phyloP scores from a whole-genome alignment of 2,888 invertebrate species.

The Icerya purchasi region DNA sequence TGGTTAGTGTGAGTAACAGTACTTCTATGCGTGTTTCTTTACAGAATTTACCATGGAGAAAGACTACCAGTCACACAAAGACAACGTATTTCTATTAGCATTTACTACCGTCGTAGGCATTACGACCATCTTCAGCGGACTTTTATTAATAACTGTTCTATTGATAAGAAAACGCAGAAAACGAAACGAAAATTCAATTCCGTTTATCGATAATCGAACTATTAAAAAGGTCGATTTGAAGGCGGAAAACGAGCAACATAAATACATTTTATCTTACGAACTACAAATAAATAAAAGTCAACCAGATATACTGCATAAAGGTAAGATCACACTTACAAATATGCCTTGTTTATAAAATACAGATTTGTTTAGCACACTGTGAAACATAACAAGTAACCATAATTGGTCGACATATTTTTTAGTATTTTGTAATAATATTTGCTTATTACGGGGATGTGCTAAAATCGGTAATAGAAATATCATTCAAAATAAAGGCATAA shows the following conservation, averaged over 20 bases:
- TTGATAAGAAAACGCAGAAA: background rate
- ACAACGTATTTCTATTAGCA: background rate
- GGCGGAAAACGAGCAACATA: background rate
- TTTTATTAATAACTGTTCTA: background rate
- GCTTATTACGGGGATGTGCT: too few relatives aligned
- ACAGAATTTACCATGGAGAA: background rate
- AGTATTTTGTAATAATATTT: too few relatives aligned
- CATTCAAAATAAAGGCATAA: too few relatives aligned
- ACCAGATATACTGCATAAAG: conserved; percentile 53
- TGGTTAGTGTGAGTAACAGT: too few relatives aligned
- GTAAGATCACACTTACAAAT: too few relatives aligned
- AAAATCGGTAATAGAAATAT: too few relatives aligned
- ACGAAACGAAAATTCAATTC: background rate
- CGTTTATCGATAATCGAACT: too few relatives aligned
- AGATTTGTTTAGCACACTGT: too few relatives aligned
- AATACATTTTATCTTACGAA: background rate
- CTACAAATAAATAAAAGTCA: conserved; percentile 47
- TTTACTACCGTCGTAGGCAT: background rate
- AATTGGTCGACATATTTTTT: too few relatives aligned
- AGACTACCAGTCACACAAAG: background rate
- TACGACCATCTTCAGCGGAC: background rate
- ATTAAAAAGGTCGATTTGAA: background rate
- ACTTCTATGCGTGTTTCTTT: too few relatives aligned
- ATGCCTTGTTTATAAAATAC: too few relatives aligned
- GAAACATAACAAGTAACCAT: too few relatives aligned